Base-by-base conservation (phyloP, 2,797 vertebrate species). In the Petrocephalus schoutedeni region DNA sequence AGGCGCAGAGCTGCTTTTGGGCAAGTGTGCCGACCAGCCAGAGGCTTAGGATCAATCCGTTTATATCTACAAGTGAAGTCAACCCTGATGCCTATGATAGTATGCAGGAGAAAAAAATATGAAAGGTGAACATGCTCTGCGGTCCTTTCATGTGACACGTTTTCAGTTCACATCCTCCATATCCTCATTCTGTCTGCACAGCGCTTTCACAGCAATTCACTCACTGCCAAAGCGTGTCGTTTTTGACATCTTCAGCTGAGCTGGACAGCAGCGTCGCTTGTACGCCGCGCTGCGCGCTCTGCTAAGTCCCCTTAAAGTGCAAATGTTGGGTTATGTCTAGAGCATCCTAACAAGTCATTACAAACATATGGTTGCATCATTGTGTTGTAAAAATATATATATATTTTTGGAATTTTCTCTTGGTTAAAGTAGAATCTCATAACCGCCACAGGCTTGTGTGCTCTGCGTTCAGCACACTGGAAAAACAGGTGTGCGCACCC, bases 21-120 rank as follows among this genome's bases (percentile, higher is more conserved):
- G 74, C 71, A 28, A 51, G 85, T 4, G 14, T 51, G 54, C 58
- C 41, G 56, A 88, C 45, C 2, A n/a, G 45, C 61, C 51, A 16
- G 49, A 53, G 21, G 19, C 87, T 85, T 61, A 14, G 3, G 71
- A 36, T 57, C 84, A 23, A 56, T 67, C 45, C 12, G 1, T 56
- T 53, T 58, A 32, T 71, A 85, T 59, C 87, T 82, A 49, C 36
- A 59, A 71, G 87, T 57, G 23, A 83, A 67, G 87, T 67, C 64
- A 36, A n/a, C 7, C 14, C 21, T 10, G 23, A 32, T 41, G 21
- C 71, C 54, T 53, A 51, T 51, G n/a, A 53, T 83, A 51, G 45
- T 53, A 4, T 53, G 9, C 28, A 1, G 28, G 28, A 28, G 28
- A 49, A 51, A 53, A 51, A 83, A 53, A 9, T 83, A 83, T 51